These are phyloP conservation scores for Acrocyrtus sp. DNA, from an alignment of 2,888 invertebrate species.

Conservation along the genomic window DNA sequence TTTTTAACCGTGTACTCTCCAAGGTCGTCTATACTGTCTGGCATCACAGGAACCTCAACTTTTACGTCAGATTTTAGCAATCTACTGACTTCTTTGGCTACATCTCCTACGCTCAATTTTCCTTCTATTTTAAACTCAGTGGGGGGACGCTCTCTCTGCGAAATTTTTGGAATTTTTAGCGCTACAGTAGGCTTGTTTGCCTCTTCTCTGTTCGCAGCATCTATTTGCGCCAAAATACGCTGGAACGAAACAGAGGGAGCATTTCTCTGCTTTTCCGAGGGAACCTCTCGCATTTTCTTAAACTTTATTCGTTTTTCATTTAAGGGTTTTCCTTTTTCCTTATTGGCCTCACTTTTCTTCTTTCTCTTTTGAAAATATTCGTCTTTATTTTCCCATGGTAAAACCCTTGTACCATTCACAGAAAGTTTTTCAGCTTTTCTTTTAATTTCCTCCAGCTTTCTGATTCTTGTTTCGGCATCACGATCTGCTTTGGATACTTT, in stretches of 20 bases:
- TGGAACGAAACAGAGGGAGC: conserved; percentile 40
- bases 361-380: conserved; percentile 28
- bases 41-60: conserved; percentile 38
- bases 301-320: conserved; percentile 18
- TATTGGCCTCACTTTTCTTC: conserved; percentile 14
- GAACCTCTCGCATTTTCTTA: conserved; percentile 9
- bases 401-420: conserved; percentile 14
- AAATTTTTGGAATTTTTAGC: conserved; percentile 47
- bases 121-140: conserved; percentile 18
- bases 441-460: conserved; percentile 32
- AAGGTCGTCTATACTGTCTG: conserved; percentile 12
- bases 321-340: conserved; percentile 14
- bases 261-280: conserved; percentile 23
- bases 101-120: conserved; percentile 27
- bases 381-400: conserved; percentile 33
- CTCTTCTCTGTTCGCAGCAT: conserved; percentile 38
- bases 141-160: conserved; percentile 6
- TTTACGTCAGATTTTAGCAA: conserved; percentile 18
- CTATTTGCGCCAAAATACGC: conserved; percentile 39
- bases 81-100: conserved; percentile 36
- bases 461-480: conserved; percentile 24
- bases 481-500: conserved; percentile 24
- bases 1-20: conserved; percentile 49
- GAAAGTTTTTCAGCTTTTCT: conserved; percentile 21
- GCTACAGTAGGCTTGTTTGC: conserved; percentile 32